Conservation (phyloP, 1,140 invertebrate species). For the Caenorhabditis tropicalis region DNA sequence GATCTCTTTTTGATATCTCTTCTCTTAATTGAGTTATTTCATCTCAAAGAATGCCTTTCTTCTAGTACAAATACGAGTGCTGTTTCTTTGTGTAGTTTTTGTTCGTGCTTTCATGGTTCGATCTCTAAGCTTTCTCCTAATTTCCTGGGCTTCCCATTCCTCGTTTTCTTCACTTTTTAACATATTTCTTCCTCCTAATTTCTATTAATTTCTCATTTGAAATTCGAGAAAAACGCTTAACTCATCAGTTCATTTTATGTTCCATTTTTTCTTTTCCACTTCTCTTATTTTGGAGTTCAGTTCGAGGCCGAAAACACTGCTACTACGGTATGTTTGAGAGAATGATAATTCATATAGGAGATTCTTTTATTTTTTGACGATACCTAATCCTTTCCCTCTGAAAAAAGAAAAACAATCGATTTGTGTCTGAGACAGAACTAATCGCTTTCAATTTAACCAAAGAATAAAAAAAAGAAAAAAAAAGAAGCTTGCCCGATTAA, state of each 20-base stretch:
- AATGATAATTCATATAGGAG: not conserved
- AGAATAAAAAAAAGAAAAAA: not conserved
- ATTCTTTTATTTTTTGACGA: not conserved
- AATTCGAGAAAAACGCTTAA: not conserved
- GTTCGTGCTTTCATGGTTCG: conserved; percentile 8
- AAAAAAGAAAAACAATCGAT: not conserved
- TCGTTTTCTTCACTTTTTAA: not conserved
- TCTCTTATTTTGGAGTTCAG: conserved; percentile 33
- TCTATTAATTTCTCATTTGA: not conserved
- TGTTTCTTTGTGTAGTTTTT: conserved; percentile 20
- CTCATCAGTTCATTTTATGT: not conserved
- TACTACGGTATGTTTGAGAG: conserved; percentile 39
- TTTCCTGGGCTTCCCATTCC: not conserved
- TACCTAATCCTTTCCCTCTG: not conserved
- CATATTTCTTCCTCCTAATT: not conserved
- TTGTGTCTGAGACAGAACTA: not conserved
- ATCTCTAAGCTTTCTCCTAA: conserved; percentile 6
- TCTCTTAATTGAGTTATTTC: too few relatives aligned
- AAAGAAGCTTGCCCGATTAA: not conserved
- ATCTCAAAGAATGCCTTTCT: too few relatives aligned
- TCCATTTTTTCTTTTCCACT: not conserved
- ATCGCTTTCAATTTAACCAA: not conserved
- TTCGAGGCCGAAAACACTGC: conserved; percentile 41
- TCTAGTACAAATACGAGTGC: too few relatives aligned
- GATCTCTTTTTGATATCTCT: too few relatives aligned